Evolutionary conservation across 2,888 invertebrate species (phyloP).

Genomic region (Sinopyrophorus schimmeli): DNA sequence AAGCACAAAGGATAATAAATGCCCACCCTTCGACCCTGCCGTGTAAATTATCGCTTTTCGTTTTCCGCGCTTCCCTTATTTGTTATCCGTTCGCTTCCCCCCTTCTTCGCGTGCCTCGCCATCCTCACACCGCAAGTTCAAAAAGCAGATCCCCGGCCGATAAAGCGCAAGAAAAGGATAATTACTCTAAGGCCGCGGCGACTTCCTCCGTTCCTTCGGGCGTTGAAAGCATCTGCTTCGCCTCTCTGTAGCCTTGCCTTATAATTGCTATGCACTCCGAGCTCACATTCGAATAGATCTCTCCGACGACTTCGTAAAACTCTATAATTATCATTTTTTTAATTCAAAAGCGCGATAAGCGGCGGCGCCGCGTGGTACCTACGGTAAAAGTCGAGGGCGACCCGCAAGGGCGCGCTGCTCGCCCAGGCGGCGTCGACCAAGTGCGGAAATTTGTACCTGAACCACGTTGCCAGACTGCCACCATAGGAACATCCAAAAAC

Average conservation of each 20-base stretch:
- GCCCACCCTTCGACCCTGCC: no score
- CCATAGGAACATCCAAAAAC: slow-evolving; percentile 65
- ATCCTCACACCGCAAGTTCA: no score
- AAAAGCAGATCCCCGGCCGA: no score
- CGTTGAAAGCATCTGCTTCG: slow-evolving; percentile 48
- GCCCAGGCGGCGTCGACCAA: slow-evolving; percentile 62
- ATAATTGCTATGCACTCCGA: slow-evolving; percentile 54
- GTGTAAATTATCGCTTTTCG: no score
- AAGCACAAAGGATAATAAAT: no score
- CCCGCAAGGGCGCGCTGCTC: slow-evolving; percentile 63
- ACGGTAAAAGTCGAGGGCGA: slow-evolving; percentile 62
- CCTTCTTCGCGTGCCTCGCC: no score
- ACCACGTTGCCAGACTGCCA: slow-evolving; percentile 65
- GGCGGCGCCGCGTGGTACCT: no score
- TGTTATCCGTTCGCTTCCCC: no score
- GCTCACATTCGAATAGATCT: slow-evolving; percentile 52
- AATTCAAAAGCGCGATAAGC: no score
- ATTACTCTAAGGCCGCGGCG: slow-evolving; percentile 57
- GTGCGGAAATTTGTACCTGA: slow-evolving; percentile 62
- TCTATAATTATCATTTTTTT: slow-evolving; percentile 49
- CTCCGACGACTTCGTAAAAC: slow-evolving; percentile 59
- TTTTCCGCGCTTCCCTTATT: no score
- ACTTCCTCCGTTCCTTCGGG: slow-evolving; percentile 48
- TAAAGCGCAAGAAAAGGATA: no score
- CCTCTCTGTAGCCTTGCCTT: slow-evolving; percentile 49